A percentile compares a stretch with the other conserved stretches of the same genome.
These are phyloP conservation scores for Batillaria attramentaria DNA, from an alignment of 1,140 invertebrate genomes.

Conservation along the genomic window DNA sequence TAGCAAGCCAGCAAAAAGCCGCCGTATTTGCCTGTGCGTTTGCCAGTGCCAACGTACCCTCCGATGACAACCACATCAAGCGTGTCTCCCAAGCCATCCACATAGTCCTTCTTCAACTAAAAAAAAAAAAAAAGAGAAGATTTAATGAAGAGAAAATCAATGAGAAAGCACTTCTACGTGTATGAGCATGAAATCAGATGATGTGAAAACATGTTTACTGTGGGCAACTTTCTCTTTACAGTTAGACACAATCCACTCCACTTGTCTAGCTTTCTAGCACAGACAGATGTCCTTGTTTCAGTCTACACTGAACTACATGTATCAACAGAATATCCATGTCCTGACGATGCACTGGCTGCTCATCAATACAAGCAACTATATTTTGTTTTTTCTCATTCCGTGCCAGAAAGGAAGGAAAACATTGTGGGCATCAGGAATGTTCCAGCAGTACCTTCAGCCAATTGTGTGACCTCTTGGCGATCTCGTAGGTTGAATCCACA, in stretches of 20 bases:
- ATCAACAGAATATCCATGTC: no score
- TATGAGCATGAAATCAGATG: no score
- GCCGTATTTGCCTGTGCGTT: slow-evolving; percentile 93
- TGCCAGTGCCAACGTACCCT: slow-evolving; percentile 94
- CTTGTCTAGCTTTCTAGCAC: no score
- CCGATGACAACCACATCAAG: slow-evolving; percentile 96
- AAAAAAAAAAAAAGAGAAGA: slow-evolving; percentile 37
- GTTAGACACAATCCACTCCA: no score
- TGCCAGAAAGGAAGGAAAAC: neutral
- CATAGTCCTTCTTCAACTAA: slow-evolving; percentile 95
- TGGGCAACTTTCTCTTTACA: no score
- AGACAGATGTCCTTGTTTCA: no score
- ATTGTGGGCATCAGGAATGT: neutral
- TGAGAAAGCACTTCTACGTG: no score
- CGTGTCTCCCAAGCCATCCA: slow-evolving; percentile 95
- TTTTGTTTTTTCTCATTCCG: neutral
- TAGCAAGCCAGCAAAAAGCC: slow-evolving; percentile 98
- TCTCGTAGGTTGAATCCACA: slow-evolving; percentile 96
- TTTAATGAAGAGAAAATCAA: no score
- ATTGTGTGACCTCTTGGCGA: slow-evolving; percentile 96
- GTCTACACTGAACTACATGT: no score
- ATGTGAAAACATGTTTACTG: no score
- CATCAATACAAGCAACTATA: neutral
- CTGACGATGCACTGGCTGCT: no score
- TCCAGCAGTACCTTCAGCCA: slow-evolving; percentile 87